Evolutionary conservation across 2,113 vertebrate species (phyloP).

Genomic region (Anoplopoma fimbria): DNA sequence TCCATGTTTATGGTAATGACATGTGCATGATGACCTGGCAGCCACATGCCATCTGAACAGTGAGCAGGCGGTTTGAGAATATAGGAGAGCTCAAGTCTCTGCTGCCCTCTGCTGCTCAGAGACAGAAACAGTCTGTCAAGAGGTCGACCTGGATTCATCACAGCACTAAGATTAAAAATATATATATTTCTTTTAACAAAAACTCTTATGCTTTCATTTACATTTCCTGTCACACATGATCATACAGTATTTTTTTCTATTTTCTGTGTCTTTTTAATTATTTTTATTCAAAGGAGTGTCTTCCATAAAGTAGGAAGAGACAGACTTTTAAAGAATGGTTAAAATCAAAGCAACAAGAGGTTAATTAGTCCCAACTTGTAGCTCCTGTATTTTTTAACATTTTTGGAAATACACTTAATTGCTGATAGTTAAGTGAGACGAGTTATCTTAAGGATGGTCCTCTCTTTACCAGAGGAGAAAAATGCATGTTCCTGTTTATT

Average conservation of each 20-base stretch:
- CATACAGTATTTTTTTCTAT: too few relatives aligned
- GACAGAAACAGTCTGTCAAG: background rate
- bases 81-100: conserved; percentile 29
- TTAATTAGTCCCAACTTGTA: background rate
- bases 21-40: conserved; percentile 25
- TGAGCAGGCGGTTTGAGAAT: background rate
- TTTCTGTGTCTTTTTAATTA: background rate
- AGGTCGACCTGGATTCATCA: too few relatives aligned
- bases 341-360: background rate
- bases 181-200: too few relatives aligned
- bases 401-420: background rate
- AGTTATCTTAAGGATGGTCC: background rate
- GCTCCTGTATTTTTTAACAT: background rate
- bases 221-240: background rate
- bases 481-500: background rate
- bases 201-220: too few relatives aligned
- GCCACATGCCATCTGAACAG: background rate
- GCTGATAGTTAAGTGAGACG: too few relatives aligned
- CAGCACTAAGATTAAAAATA: too few relatives aligned
- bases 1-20: conserved; percentile 11
- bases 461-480: too few relatives aligned
- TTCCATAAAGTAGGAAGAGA: background rate
- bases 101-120: conserved; percentile 74
- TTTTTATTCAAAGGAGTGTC: background rate
- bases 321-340: background rate